Evolutionary conservation across 2,113 vertebrate species (phyloP).

Genomic region (Motacilla alba): DNA sequence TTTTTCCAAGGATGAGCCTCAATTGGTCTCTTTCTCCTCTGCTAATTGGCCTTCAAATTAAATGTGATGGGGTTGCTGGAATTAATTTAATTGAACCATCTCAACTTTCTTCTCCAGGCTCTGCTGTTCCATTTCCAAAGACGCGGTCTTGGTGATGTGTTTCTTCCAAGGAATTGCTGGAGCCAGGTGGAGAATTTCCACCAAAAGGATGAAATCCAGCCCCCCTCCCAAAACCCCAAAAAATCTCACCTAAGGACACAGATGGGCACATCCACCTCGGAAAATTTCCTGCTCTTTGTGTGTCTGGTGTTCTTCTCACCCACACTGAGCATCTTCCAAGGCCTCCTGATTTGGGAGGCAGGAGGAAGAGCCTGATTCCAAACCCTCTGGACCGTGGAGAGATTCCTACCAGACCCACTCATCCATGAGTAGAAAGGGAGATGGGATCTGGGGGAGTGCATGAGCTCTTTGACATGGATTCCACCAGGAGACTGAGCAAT

Average conservation of each 20-base stretch:
- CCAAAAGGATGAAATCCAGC: neutral
- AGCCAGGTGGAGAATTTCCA: neutral
- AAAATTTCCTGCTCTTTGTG: neutral
- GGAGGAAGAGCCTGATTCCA: neutral
- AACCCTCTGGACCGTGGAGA: neutral
- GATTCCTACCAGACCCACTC: neutral
- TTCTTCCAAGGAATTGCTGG: neutral
- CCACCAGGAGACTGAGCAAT: neutral
- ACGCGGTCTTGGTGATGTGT: neutral
- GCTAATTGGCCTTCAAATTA: conserved; percentile 46
- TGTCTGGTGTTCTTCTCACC: neutral
- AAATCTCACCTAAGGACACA: neutral
- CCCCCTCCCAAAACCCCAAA: neutral
- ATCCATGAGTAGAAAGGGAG: too few species aligned
- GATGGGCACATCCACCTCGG: neutral
- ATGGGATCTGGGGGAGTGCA: neutral
- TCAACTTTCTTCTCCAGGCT: neutral
- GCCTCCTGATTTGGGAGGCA: neutral
- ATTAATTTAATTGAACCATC: neutral
- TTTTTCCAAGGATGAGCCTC: conserved; percentile 2
- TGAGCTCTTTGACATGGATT: neutral
- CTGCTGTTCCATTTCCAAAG: neutral
- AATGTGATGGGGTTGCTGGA: neutral
- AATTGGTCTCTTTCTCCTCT: conserved; percentile 30
- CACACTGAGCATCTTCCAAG: neutral